phyloP scores from a whole-genome alignment of 2,888 invertebrate genomes.

The Villa cingulata region DNA sequence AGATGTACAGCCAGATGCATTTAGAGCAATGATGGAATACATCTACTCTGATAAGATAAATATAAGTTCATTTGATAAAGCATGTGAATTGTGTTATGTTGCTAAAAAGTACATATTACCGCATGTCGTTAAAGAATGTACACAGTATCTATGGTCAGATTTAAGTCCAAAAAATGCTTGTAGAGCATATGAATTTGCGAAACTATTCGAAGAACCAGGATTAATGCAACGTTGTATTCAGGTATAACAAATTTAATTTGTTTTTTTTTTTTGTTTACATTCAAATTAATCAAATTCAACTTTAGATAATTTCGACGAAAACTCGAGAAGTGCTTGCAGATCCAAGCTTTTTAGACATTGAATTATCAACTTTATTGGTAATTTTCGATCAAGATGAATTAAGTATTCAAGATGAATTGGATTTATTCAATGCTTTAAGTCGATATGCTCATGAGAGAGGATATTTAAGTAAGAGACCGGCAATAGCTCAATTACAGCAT shows the following conservation, averaged over 20 bases:
- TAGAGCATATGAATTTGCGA: constrained; percentile 73
- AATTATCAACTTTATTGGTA: constrained; percentile 57
- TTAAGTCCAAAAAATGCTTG: constrained; percentile 61
- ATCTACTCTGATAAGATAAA: constrained; percentile 72
- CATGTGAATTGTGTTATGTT: constrained; percentile 75
- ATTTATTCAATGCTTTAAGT: constrained; percentile 60
- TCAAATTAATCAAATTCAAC: not conserved
- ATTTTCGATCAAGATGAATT: constrained; percentile 62
- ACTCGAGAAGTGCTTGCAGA: constrained; percentile 63
- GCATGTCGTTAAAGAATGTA: constrained; percentile 68
- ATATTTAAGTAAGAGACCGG: constrained; percentile 14
- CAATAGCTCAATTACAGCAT: not conserved
- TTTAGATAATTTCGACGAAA: constrained; percentile 58
- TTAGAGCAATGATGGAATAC: constrained; percentile 67
- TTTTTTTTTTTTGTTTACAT: not conserved
- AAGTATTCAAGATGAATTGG: constrained; percentile 60
- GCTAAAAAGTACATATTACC: constrained; percentile 83
- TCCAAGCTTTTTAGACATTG: constrained; percentile 63
- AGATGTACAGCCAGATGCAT: constrained; percentile 77
- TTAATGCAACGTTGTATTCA: constrained; percentile 69
- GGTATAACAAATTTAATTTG: constrained; percentile 32
- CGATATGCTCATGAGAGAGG: constrained; percentile 49
- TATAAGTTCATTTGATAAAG: constrained; percentile 69
- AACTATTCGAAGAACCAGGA: constrained; percentile 67
- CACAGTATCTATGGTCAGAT: constrained; percentile 64